Evolutionary conservation across 2,797 vertebrate genomes (phyloP), one percentile per base, ranked within the genome.

Genomic region (Rhinoraja longicauda): DNA sequence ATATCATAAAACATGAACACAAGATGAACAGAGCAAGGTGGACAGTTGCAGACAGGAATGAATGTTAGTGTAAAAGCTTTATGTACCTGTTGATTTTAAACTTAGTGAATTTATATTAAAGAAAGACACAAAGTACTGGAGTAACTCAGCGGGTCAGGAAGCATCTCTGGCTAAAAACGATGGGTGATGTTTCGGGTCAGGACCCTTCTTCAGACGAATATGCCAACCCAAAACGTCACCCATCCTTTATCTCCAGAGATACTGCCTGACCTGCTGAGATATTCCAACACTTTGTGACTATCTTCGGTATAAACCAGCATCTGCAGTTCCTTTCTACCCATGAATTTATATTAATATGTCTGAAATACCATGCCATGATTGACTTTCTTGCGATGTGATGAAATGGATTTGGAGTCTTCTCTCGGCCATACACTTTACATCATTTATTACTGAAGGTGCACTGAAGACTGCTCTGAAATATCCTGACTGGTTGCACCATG

Each of bases 41-140:
- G 13, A 39, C 90, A 91, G 64, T 57, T 32, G 70, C 36, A 73
- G 21, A 82, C 21, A 82, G 84, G 29, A 36, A 73, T 39, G 67
- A 72, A 73, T 45, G 26, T 91, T 91, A 91, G 39, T 91, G 90
- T 91, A 91, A 72, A 53, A n/a, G 90, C 59, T 19, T 36, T 21
- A 10, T 29, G 67, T 73, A 29, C 36, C 32, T 72, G 64, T 70
- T 91, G 5, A 73, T 73, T 73, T 91, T 29, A 0, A 73, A 53
- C 15, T 64, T 21, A 45, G 64, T 10, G 9, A 32, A 15, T 29
- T 29, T 15, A 91, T 29, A 45, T 45, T 45, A 45, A 45, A 45
- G 45, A 45, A 45, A 45, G 45, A 45, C 45, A 45, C 45, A 45
- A 45, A 45, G 45, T 45, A 45, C 45, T 45, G 39, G 39, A 45